A percentile compares a stretch with the other conserved stretches of the same genome.
phyloP scores from a whole-genome alignment of 2,113 vertebrate species.

The Sorex araneus region DNA sequence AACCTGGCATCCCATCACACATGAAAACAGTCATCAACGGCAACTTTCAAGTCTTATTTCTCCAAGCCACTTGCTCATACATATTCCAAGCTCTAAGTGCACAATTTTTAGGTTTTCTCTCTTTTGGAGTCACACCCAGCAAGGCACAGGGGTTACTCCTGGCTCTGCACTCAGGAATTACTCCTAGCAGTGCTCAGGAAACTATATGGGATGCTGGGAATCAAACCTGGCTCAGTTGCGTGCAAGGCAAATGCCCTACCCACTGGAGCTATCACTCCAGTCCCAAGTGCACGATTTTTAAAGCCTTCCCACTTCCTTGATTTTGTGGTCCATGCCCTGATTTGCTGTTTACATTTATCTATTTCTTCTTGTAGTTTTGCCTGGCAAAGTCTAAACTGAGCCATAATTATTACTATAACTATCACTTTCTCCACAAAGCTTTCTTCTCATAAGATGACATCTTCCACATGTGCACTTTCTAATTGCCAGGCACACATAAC shows the following conservation, averaged over 20 bases:
- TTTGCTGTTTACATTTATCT: not conserved
- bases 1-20: not conserved
- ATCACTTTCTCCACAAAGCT: not conserved
- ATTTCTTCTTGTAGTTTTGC: not conserved
- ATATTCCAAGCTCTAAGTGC: not conserved
- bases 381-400: not conserved
- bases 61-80: not conserved
- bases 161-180: no score
- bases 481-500: not conserved
- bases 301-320: not conserved
- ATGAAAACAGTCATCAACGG: not conserved
- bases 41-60: not conserved
- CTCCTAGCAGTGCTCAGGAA: no score
- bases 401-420: not conserved
- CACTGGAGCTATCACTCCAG: no score
- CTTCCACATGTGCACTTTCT: not conserved
- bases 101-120: not conserved
- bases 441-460: not conserved
- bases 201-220: no score
- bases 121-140: no score
- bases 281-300: not conserved
- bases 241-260: no score
- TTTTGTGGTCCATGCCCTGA: not conserved
- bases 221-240: no score
- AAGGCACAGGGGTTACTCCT: no score